Evolutionary conservation across 2,888 invertebrate species (phyloP).

Genomic region (Epistrophella euchroma): DNA sequence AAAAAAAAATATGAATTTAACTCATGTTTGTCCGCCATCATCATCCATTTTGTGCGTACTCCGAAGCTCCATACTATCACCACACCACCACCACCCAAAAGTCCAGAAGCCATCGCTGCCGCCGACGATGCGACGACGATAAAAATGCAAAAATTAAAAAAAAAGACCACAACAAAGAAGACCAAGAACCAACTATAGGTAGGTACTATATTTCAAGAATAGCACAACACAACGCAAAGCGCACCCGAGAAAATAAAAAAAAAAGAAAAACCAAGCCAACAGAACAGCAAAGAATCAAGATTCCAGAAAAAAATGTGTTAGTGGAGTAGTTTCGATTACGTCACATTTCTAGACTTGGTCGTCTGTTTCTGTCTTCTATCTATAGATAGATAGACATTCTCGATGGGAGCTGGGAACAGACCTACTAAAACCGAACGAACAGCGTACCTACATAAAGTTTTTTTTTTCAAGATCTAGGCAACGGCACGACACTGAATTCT

Average conservation of each 20-base stretch:
- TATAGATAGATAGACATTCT: slow-evolving; percentile 51
- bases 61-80: slow-evolving; percentile 46
- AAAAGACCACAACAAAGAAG: slow-evolving; percentile 63
- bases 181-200: slow-evolving; percentile 41
- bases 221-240: slow-evolving; percentile 72
- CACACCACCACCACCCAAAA: slow-evolving; percentile 52
- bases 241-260: slow-evolving; percentile 64
- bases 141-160: slow-evolving; percentile 78
- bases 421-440: slow-evolving; percentile 52
- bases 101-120: slow-evolving; percentile 57
- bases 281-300: slow-evolving; percentile 48
- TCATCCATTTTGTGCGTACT: slow-evolving; percentile 51
- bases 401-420: slow-evolving; percentile 56
- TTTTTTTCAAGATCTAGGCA: slow-evolving; percentile 75
- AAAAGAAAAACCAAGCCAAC: slow-evolving; percentile 41
- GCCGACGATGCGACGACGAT: slow-evolving; percentile 22
- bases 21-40: slow-evolving; percentile 54
- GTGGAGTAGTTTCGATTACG: slow-evolving; percentile 84
- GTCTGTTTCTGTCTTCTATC: slow-evolving; percentile 53
- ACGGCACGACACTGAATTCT: slow-evolving; percentile 67
- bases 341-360: slow-evolving; percentile 79
- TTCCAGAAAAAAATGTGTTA: slow-evolving; percentile 82
- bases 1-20: slow-evolving; percentile 30
- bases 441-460: slow-evolving; percentile 49
- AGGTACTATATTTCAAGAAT: slow-evolving; percentile 34